Evolutionary conservation across 2,113 vertebrate species (phyloP).

Genomic region (Anhinga anhinga): DNA sequence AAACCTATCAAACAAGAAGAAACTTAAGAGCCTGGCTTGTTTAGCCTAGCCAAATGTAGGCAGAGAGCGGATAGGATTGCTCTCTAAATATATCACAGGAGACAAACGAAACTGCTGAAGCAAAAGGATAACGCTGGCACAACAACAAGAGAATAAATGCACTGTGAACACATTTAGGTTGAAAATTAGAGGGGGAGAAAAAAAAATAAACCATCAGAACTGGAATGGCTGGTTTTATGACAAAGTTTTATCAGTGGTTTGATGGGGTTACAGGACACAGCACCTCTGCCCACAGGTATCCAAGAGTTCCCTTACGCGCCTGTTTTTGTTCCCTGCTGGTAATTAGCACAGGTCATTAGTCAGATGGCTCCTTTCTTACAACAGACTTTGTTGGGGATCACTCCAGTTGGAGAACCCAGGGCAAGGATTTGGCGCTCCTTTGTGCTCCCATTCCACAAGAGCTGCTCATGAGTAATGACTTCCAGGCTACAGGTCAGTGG

Average conservation of each 20-base stretch:
- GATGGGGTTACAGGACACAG: neutral
- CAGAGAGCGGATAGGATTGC: conserved; percentile 38
- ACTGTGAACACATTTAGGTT: neutral
- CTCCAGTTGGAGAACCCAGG: neutral
- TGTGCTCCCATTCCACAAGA: neutral
- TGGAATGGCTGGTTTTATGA: neutral
- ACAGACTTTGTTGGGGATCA: neutral
- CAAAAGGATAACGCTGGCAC: conserved; percentile 21
- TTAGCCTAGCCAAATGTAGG: conserved; percentile 42
- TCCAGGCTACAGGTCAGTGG: neutral
- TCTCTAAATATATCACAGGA: conserved; percentile 63
- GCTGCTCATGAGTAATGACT: accelerated
- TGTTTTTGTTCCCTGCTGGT: neutral
- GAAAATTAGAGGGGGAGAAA: neutral
- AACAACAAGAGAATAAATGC: neutral
- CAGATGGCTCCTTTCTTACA: neutral
- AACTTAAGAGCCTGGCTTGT: conserved; percentile 47
- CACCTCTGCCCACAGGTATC: neutral
- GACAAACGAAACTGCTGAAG: conserved; percentile 60
- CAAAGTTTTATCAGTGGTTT: neutral
- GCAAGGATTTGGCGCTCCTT: neutral
- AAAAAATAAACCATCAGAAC: neutral
- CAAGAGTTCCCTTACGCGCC: neutral
- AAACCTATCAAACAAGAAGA: conserved; percentile 55
- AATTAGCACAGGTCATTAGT: neutral